These are phyloP conservation scores for Metallyticus violacea DNA, from an alignment of 2,888 invertebrate genomes.

Conservation along the genomic window DNA sequence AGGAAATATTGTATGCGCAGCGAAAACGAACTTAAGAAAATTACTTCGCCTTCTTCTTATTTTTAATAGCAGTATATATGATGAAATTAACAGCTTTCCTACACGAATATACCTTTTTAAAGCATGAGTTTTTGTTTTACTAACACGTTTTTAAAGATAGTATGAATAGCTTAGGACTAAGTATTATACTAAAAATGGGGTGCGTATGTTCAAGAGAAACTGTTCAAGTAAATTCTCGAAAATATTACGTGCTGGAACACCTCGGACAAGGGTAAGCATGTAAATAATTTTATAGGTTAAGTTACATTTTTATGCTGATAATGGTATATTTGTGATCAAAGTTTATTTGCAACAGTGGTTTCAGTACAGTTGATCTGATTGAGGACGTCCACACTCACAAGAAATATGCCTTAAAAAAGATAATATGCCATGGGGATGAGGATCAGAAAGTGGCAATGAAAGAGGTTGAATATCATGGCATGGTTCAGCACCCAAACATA, in stretches of 20 bases:
- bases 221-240: constrained; percentile 65
- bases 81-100: no score
- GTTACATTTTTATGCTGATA: neutral
- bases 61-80: no score
- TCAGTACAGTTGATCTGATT: constrained; percentile 74
- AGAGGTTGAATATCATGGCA: constrained; percentile 71
- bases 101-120: neutral
- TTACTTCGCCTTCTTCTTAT: no score
- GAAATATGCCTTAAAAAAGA: constrained; percentile 73
- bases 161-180: constrained; percentile 60
- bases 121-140: neutral
- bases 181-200: constrained; percentile 67
- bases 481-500: constrained; percentile 69
- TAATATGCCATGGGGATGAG: constrained; percentile 73
- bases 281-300: neutral
- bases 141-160: neutral
- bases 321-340: neutral
- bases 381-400: constrained; percentile 64
- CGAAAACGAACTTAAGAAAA: no score
- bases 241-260: constrained; percentile 65
- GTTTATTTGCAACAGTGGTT: constrained; percentile 60
- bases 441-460: constrained; percentile 69
- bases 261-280: constrained; percentile 69
- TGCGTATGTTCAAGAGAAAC: constrained; percentile 75
- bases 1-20: no score